Base-by-base conservation (phyloP, 2,113 vertebrate species). In the Pelmatolapia mariae region DNA sequence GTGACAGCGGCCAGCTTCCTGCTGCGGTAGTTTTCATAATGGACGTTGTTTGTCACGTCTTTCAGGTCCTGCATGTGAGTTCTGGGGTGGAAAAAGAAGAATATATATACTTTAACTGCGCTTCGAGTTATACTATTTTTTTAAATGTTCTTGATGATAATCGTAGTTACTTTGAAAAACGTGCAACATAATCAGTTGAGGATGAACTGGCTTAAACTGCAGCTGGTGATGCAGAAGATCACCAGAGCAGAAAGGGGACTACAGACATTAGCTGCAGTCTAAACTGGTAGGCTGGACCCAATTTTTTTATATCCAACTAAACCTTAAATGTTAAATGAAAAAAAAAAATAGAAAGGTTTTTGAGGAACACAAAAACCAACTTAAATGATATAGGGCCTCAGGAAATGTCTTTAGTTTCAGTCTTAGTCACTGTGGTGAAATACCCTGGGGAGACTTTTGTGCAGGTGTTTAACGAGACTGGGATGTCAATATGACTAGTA, bases 21-120 rank as follows among this genome's bases (percentile, higher is more conserved):
- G 97, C 98, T 99, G 92, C 99, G 97, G 94, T 99, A 99, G 96
- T 99, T 99, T 94, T 99, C 99, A 82, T 99, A 99, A 94, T 99
- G 99, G 87, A 99, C 98, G n/a, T 99, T 99, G 94, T 99, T 99
- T 53, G 98, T 99, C 81, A 99, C 98, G 81, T 99, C 98, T 95
- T 99, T 99, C 93, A 99, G 96, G 93, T 99, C 99, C 95, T 99
- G 99, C 98, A 99, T 99, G 86, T 99, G 98, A 94, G 98, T 99
- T 95, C 99, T 99, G 94, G 54, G 92, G 85, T 2, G 83, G 88
- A 83, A 4, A 7, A 78, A 24, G 89, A 85, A 53, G 24, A 94
- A 81, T 19, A 26, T 6, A 76, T 19, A 18, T n/a, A 38, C 33
- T 66, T 66, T n/a, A 66, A 38, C 10, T 18, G 9, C 1, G 9